Evolutionary conservation across 2,888 invertebrate species (phyloP), one percentile per base, ranked within the genome.

Genomic region (Helleia helle): DNA sequence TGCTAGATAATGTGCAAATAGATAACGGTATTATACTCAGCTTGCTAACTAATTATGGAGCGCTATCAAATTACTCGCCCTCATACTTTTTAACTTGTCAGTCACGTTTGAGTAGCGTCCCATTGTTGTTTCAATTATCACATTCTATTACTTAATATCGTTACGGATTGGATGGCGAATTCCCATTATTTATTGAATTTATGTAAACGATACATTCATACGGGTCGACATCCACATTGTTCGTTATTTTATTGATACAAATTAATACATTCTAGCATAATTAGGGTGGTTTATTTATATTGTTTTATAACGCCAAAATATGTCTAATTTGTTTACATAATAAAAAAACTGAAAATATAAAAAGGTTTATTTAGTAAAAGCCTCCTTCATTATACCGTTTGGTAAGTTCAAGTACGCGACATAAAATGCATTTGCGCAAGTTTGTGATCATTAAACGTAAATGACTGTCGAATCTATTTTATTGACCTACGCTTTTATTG

Each of bases 1-100:
- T 80, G 76, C 79, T 72, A 80, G 84, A 81, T 83, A 81, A 84
- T 81, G 80, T 74, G 77, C 77, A 83, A 84, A 84, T 81, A 83
- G 81, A 83, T 83, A 84, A 80, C 77, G 66, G 72, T 64, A 79
- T 84, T 81, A 80, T 76, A 75, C 74, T 71, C 66, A 58, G 64
- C 72, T 75, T 68, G 73, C 71, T 75, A 70, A 79, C 76, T 80
- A 72, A 79, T 80, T 76, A 77, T 72, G 62, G 67, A 67, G 64
- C 62, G 63, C 65, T 70, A 75, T 74, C 62, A 59, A 68, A 67
- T 74, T 65, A 66, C 44, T 59, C 44, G 58, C 50, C 52, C 49
- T 46, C 50, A 54, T 50, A 56, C 56, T 64, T 62, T 59, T 49
- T 43, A 47, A 46, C 36, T 44, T 40, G 39, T 36, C 40, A 8